These are phyloP conservation scores for Arvicanthis niloticus DNA, from an alignment of 2,113 vertebrate genomes.

Conservation along the genomic window DNA sequence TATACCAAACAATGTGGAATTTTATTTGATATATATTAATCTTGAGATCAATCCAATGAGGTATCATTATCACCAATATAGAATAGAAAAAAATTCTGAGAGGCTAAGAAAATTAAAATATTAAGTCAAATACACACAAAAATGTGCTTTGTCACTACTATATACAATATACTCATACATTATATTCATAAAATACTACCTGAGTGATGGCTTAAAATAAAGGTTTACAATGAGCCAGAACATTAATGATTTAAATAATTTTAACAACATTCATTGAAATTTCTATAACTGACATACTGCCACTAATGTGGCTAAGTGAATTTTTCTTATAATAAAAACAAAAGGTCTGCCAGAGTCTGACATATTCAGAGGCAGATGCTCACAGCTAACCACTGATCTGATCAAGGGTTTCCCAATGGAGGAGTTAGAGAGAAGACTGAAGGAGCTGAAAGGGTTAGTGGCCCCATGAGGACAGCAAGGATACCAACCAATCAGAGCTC, in stretches of 20 bases:
- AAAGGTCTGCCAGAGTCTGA: no score
- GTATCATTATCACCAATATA: neutral
- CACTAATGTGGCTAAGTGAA: no score
- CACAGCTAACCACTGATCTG: no score
- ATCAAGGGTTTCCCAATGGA: no score
- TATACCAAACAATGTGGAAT: slow-evolving; percentile 19
- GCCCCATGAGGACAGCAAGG: no score
- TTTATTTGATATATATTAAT: neutral
- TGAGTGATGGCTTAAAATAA: neutral
- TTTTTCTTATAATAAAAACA: no score
- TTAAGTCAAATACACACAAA: neutral
- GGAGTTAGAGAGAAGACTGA: no score
- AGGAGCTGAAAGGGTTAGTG: no score
- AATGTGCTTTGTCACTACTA: neutral
- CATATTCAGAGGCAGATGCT: no score
- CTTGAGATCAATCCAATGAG: neutral
- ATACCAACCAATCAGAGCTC: no score
- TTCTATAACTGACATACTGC: no score
- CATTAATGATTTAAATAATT: neutral
- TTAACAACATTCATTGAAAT: no score
- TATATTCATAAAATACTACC: neutral
- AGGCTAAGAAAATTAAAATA: neutral
- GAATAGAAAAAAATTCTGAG: neutral
- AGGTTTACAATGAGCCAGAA: neutral
- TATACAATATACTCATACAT: neutral